Base-by-base conservation (phyloP, 2,888 invertebrate species). In the Drosophila koepferae region DNA sequence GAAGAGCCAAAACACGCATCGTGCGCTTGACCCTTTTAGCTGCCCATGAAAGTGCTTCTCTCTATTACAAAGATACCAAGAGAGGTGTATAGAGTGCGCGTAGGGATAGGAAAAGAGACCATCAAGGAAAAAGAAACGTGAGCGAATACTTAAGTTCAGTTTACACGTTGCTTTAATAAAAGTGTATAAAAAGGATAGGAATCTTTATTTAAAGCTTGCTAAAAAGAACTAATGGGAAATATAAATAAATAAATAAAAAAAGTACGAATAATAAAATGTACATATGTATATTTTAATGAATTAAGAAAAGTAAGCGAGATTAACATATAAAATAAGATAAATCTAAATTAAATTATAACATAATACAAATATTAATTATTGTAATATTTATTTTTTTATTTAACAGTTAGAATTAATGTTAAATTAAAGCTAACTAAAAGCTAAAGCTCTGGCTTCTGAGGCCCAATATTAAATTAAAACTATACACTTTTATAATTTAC, bases 21-120 rank as follows among this genome's bases (percentile, higher is more conserved):
- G 48, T 59, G 23, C 44, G 53, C 63, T 76, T 67, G 72, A 72
- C 75, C 66, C 72, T 75, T 70, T 75, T 71, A 54, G 53, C 40
- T 43, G 64, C 44, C 56, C 54, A 54, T 64, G 34, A 46, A 66
- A 61, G 65, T 34, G 41, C 31, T 23, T 20, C 36, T 20, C 54
- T n/a, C 38, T 31, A 16, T 40, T 7, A 16, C 18, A 20, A 49
- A 54, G 43, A 2, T 16, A 9, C 51, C 34, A n/a, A 5, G 10
- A 56, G 3, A 51, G n/a, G 49, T 34, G 18, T 12, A 16, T 2
- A 28, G 6, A 44, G 31, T 12, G 23, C 18, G 12, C 41, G 34
- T 4, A 36, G 5, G 44, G 43, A 41, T 34, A 18, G 18, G 41
- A 34, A n/a, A 5, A 40, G 14, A 38, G 20, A 23, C 16, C 14